These are phyloP conservation scores for Leucophenga montana DNA, from an alignment of 2,888 invertebrate genomes.

Conservation along the genomic window DNA sequence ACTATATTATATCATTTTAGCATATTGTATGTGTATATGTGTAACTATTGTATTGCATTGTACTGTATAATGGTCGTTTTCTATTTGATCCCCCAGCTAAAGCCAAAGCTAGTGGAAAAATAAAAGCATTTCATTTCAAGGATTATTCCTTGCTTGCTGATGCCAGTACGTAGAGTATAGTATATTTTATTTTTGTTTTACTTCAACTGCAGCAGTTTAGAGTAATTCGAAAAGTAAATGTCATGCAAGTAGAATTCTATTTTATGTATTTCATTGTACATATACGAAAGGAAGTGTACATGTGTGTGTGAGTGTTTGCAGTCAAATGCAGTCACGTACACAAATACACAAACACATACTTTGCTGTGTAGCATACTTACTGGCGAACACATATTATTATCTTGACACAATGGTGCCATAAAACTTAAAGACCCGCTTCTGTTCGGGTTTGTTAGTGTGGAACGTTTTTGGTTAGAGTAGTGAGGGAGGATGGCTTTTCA, in stretches of 20 bases:
- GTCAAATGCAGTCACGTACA: conserved; percentile 66
- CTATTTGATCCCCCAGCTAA: not conserved
- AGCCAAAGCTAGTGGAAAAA: not conserved
- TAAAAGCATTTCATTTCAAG: not conserved
- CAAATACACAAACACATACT: conserved; percentile 34
- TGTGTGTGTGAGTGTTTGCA: conserved; percentile 49
- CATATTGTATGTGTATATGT: too few species aligned
- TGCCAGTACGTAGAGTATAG: too few species aligned
- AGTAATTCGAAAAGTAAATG: conserved; percentile 63
- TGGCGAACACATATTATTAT: conserved; percentile 59
- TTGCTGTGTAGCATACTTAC: conserved; percentile 5
- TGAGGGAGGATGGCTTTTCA: too few species aligned
- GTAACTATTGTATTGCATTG: not conserved
- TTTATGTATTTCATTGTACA: conserved; percentile 43
- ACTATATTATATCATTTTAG: conserved; percentile 14
- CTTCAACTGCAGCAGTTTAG: conserved; percentile 57
- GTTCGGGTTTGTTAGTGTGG: conserved; percentile 28
- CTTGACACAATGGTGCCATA: conserved; percentile 68
- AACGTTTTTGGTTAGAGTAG: not conserved
- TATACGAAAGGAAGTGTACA: conserved; percentile 28
- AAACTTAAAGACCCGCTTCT: conserved; percentile 63
- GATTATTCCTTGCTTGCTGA: not conserved
- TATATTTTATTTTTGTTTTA: conserved; percentile 5
- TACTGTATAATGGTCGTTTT: too few species aligned
- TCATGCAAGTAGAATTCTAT: conserved; percentile 59